Evolutionary conservation across 2,113 vertebrate species (phyloP), one percentile per base, ranked within the genome.

Genomic region (Aythya baeri): DNA sequence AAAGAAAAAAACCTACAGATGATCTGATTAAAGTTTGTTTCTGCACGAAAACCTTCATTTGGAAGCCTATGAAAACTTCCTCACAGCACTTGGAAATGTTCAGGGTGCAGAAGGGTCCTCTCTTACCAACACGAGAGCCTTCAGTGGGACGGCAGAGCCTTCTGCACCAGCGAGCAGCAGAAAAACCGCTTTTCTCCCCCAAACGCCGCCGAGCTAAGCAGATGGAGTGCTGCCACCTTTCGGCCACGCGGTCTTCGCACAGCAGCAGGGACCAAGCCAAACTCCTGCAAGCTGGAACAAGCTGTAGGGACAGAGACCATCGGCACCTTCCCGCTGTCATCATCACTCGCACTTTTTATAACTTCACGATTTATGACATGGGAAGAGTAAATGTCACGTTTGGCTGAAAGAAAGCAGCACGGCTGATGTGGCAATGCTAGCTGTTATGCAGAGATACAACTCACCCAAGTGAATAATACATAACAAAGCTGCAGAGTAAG

Each of bases 211-310:
- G 16, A 52, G 29, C 62, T 71, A 59, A 73, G 62, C 54, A 92
- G 66, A 83, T 59, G 52, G 65, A 43, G 59, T 66, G 61, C 84
- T 87, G 91, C 85, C 91, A 88, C 66, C 91, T 88, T 44, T 88
- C 21, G 91, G 79, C 52, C 34, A 20, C 13, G 13, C 13, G 18
- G 58, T 16, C 46, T 52, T 36, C 65, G 43, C 57, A 57, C 84
- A 72, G 43, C 41, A 14, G 44, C 25, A 6, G 12, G 26, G 8
- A 6, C 50, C 23, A 25, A 52, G 50, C 23, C 50, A 26, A 55
- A 4, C 23, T 49, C 15, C 31, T 43, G 46, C 46, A 12, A 4
- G 10, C 62, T 62, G 27, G 22, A 41, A 13, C 41, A 49, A 44
- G 2, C 32, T 15, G 63, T 13, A 13, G 7, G 55, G 31, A 17